phyloP scores from a whole-genome alignment of 2,888 invertebrate genomes.

The Melinaea marsaeus region DNA sequence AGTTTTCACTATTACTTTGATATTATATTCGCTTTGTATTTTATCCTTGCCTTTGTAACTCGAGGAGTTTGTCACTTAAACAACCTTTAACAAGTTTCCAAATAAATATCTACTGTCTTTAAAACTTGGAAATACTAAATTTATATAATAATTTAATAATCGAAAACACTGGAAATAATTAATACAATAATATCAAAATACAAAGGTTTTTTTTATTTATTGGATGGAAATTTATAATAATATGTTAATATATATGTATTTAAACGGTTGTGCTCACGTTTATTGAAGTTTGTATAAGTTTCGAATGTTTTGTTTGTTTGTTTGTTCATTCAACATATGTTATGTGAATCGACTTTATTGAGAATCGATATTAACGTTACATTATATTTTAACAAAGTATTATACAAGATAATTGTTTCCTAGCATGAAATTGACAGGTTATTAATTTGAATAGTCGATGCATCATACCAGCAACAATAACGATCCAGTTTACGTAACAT shows the following conservation, averaged over 20 bases:
- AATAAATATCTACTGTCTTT: neutral
- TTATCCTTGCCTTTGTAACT: neutral
- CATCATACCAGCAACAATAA: neutral
- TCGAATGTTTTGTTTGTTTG: no score
- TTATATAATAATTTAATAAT: neutral
- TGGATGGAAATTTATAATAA: no score
- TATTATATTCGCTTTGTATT: neutral
- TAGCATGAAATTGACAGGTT: neutral
- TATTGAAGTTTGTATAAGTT: no score
- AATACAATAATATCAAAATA: no score
- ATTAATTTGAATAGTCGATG: slow-evolving; percentile 1
- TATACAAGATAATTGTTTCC: neutral
- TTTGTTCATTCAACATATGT: no score
- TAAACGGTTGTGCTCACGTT: no score
- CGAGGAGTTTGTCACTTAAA: neutral
- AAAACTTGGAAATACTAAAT: neutral
- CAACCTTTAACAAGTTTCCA: slow-evolving; percentile 1
- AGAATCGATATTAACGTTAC: neutral
- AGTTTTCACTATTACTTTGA: neutral
- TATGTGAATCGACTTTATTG: no score
- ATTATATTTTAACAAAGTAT: neutral
- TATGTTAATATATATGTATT: no score
- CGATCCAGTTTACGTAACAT: neutral
- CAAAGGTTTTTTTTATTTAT: no score
- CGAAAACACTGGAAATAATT: no score